Evolutionary conservation across 2,888 invertebrate genomes (phyloP).

Genomic region (Malthinus flaveolus): DNA sequence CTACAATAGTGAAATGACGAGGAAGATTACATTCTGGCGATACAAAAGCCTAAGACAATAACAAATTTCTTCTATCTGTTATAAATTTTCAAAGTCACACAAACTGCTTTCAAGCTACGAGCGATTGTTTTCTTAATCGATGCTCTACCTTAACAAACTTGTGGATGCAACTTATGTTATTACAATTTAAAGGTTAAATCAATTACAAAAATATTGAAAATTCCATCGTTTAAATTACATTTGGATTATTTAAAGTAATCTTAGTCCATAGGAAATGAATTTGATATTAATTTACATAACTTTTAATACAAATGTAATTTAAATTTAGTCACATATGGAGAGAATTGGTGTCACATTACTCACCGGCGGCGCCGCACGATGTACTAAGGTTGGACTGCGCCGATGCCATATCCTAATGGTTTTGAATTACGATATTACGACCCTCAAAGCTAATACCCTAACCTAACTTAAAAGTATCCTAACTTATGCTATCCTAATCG

Average conservation of each 20-base stretch:
- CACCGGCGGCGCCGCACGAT: constrained; percentile 56
- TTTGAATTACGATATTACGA: constrained; percentile 56
- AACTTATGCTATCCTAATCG: constrained; percentile 5
- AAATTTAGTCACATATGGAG: constrained; percentile 37
- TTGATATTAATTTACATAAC: neutral
- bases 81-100: too few relatives aligned
- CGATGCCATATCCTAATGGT: constrained; percentile 57
- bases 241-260: neutral
- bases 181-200: constrained; percentile 3
- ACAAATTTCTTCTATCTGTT: too few relatives aligned
- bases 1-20: too few relatives aligned
- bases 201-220: constrained; percentile 1
- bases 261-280: neutral
- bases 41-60: too few relatives aligned
- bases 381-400: constrained; percentile 55
- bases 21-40: too few relatives aligned
- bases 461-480: constrained; percentile 28
- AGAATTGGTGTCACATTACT: constrained; percentile 49
- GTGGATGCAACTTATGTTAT: neutral
- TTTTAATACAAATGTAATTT: constrained; percentile 37
- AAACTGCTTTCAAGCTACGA: too few relatives aligned
- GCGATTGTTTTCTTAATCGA: too few relatives aligned
- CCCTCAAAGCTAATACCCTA: constrained; percentile 49
- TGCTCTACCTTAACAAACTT: too few relatives aligned
- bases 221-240: neutral